Conservation (phyloP, 2,113 vertebrate species). For the Laticauda laticaudata region DNA sequence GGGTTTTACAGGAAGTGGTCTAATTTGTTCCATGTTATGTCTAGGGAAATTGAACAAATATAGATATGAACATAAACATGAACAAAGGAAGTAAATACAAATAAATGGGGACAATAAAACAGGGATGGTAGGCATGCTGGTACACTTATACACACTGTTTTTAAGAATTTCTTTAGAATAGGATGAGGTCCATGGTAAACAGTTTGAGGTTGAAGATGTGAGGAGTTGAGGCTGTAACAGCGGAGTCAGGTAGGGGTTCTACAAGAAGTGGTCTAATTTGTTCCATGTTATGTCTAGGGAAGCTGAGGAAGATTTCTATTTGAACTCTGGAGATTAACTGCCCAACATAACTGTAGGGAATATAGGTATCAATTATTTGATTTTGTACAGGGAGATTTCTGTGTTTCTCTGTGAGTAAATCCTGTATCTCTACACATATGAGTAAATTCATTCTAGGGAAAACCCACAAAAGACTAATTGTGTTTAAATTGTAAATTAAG, state of each 20-base stretch:
- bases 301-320: neutral
- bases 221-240: no score
- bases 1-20: neutral
- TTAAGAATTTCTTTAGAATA: no score
- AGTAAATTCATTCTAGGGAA: neutral
- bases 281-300: neutral
- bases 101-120: no score
- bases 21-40: neutral
- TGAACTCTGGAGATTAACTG: neutral
- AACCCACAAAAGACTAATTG: neutral
- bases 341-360: neutral
- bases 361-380: neutral
- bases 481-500: slow-evolving; percentile 3
- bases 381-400: neutral
- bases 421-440: neutral
- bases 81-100: no score
- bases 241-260: neutral
- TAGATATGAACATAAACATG: no score
- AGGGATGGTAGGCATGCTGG: no score
- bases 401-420: neutral
- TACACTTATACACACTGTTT: no score
- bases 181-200: no score
- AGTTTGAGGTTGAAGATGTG: no score
- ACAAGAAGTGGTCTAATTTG: neutral
- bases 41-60: no score